phyloP scores from a whole-genome alignment of 2,888 invertebrate species.

The Ochlodes sylvanus region DNA sequence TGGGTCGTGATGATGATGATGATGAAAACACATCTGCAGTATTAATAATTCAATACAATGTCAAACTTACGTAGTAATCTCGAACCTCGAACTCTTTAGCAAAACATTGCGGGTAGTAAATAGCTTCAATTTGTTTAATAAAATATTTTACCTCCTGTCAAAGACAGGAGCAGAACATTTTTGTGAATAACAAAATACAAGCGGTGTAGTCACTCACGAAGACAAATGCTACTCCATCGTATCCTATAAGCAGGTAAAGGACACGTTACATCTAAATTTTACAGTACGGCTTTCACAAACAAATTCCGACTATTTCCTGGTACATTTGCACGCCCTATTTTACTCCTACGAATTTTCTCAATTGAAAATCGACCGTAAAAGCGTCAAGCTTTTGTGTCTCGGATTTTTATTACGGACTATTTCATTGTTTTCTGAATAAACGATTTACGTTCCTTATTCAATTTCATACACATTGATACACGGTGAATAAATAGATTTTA shows the following conservation, averaged over 20 bases:
- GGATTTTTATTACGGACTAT: conserved; percentile 70
- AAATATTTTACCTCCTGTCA: conserved; percentile 24
- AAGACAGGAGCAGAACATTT: conserved; percentile 25
- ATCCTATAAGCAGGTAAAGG: conserved; percentile 57
- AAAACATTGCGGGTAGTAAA: conserved; percentile 17
- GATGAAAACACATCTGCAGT: too few relatives aligned
- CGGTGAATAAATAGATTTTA: background rate
- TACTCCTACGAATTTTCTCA: conserved; percentile 73
- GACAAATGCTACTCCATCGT: conserved; percentile 63
- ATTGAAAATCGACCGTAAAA: conserved; percentile 72
- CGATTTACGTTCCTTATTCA: conserved; percentile 69
- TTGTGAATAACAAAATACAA: conserved; percentile 24
- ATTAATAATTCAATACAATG: too few relatives aligned
- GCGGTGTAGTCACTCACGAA: conserved; percentile 48
- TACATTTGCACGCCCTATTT: conserved; percentile 82
- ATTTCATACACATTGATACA: conserved; percentile 49
- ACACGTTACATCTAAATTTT: conserved; percentile 68
- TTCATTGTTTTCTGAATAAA: conserved; percentile 69
- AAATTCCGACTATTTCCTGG: conserved; percentile 73
- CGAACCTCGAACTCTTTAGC: background rate
- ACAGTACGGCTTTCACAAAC: conserved; percentile 71
- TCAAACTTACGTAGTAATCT: too few relatives aligned
- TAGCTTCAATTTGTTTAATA: conserved; percentile 28
- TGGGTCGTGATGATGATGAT: too few relatives aligned
- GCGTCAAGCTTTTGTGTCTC: conserved; percentile 63